phyloP scores from a whole-genome alignment of 2,113 vertebrate genomes.

The Siniperca knerii region DNA sequence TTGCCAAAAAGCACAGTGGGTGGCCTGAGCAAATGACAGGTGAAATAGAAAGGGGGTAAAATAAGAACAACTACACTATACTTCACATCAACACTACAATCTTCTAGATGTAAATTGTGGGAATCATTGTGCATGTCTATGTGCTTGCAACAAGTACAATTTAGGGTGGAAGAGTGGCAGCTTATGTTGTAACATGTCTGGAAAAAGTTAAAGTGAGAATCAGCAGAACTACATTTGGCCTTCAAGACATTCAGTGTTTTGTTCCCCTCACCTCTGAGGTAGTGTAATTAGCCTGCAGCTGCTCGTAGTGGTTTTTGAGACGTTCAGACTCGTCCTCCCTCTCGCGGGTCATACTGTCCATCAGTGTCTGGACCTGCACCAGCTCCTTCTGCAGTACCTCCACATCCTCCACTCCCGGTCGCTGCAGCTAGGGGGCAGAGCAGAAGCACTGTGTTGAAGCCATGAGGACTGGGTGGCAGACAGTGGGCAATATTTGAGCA shows the following conservation, averaged over 20 bases:
- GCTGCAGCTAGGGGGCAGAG: slow-evolving; percentile 89
- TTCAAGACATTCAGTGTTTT: background rate
- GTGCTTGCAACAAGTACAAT: background rate
- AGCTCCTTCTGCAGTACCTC: slow-evolving; percentile 96
- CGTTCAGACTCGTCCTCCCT: slow-evolving; percentile 93
- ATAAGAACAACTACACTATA: background rate
- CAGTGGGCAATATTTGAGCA: background rate
- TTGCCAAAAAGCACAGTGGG: background rate
- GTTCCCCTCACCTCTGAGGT: slow-evolving; percentile 89
- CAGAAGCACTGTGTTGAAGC: slow-evolving; percentile 5
- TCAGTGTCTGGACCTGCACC: slow-evolving; percentile 96
- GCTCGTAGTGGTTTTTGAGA: slow-evolving; percentile 90
- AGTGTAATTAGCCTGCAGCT: slow-evolving; percentile 89
- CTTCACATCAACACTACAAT: background rate
- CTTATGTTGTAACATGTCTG: background rate
- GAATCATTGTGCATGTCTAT: background rate
- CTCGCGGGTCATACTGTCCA: slow-evolving; percentile 95
- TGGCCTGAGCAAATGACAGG: background rate
- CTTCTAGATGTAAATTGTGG: background rate
- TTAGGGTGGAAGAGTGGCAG: background rate
- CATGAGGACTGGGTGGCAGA: rapidly evolving
- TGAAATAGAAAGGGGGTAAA: background rate
- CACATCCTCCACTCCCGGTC: slow-evolving; percentile 96
- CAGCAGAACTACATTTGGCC: background rate
- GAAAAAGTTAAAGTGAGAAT: background rate